Conservation (phyloP, 1,140 invertebrate species). For the Papilio xuthus region DNA sequence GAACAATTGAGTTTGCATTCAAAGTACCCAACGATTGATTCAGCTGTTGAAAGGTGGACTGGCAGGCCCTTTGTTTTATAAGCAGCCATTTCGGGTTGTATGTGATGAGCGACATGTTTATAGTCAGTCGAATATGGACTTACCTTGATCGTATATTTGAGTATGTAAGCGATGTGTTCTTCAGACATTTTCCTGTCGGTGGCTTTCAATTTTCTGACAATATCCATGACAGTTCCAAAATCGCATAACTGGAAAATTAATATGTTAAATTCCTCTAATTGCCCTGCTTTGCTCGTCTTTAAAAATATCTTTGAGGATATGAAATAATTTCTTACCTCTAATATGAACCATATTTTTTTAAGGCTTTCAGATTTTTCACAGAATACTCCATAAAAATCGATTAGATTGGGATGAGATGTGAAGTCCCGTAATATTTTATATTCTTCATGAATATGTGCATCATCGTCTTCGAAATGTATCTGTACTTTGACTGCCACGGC, state of each 20-base stretch:
- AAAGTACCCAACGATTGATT: conserved; percentile 80
- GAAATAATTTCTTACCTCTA: conserved; percentile 87
- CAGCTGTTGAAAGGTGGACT: conserved; percentile 78
- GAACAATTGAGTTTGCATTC: conserved; percentile 81
- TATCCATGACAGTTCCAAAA: conserved; percentile 89
- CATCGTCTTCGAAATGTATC: conserved; percentile 86
- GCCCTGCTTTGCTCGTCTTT: not conserved
- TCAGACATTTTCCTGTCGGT: conserved; percentile 89
- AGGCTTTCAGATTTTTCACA: conserved; percentile 84
- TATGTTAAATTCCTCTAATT: not conserved
- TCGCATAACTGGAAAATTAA: conserved; percentile 87
- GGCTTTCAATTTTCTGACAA: conserved; percentile 86
- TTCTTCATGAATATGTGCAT: conserved; percentile 90
- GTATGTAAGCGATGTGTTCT: conserved; percentile 92
- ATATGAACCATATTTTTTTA: conserved; percentile 93
- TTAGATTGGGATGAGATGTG: conserved; percentile 89
- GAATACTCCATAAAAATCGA: conserved; percentile 93
- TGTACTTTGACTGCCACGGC: conserved; percentile 92
- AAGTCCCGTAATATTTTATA: conserved; percentile 91
- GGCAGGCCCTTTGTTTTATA: conserved; percentile 80
- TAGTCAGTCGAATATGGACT: conserved; percentile 79
- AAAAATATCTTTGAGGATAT: not conserved
- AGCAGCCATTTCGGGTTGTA: conserved; percentile 72
- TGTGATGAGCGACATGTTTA: conserved; percentile 81
- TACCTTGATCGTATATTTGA: conserved; percentile 92